phyloP scores from a whole-genome alignment of 30 jellyfish, hydroid and myxozoan genomes.

The Clytia hemisphaerica region DNA sequence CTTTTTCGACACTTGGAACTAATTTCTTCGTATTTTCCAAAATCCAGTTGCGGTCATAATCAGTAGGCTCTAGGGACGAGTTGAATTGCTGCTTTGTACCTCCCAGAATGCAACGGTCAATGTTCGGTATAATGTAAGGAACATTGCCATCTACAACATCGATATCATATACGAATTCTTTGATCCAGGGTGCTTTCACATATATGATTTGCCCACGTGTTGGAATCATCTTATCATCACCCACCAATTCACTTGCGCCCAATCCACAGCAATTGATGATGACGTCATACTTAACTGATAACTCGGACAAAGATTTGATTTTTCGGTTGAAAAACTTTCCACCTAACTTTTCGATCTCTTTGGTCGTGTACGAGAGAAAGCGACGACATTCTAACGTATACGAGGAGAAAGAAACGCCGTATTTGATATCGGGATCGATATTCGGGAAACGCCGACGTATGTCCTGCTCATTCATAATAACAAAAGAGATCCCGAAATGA shows the following conservation, averaged over 20 bases:
- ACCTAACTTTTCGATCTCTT: constrained; percentile 26
- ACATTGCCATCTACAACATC: background rate
- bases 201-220: constrained; percentile 70
- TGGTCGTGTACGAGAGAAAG: background rate
- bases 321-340: constrained; percentile 43
- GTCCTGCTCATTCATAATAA: background rate
- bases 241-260: constrained; percentile 60
- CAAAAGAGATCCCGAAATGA: too few relatives aligned
- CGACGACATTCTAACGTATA: background rate
- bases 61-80: constrained; percentile 9
- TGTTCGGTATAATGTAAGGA: constrained; percentile 39
- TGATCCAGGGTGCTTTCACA: constrained; percentile 78
- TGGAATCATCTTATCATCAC: constrained; percentile 43
- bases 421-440: background rate
- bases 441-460: background rate
- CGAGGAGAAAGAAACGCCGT: background rate
- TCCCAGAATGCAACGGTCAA: constrained; percentile 43
- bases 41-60: constrained; percentile 17
- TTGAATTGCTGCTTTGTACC: constrained; percentile 21
- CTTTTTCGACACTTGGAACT: constrained; percentile 35
- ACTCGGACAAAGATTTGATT: constrained; percentile 18
- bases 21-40: constrained; percentile 10
- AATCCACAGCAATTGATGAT: constrained; percentile 70
- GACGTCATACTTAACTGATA: constrained; percentile 43
- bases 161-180: constrained; percentile 8